Conservation (phyloP, 2,113 vertebrate genomes). For the Sinocyclocheilus rhinocerous region DNA sequence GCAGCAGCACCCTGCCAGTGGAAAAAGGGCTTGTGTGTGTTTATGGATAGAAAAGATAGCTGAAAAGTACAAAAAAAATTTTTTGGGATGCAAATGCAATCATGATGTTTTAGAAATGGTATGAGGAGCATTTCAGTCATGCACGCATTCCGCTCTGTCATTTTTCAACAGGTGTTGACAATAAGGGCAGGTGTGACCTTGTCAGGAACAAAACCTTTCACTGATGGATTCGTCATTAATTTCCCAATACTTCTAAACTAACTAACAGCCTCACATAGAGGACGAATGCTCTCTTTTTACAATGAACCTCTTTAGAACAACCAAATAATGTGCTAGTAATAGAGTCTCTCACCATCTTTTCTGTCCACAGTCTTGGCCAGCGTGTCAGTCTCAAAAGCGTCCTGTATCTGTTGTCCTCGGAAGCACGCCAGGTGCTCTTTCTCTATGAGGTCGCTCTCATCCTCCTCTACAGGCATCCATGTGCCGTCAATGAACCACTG, state of each 20-base stretch:
- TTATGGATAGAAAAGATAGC: background rate
- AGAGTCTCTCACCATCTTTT: conserved; percentile 89
- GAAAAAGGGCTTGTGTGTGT: background rate
- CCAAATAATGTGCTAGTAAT: conserved; percentile 14
- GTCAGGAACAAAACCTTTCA: background rate
- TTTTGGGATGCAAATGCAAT: background rate
- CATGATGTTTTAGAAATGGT: background rate
- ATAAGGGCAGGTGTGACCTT: conserved; percentile 18
- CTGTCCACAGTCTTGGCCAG: conserved; percentile 87
- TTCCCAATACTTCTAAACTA: background rate
- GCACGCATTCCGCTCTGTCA: background rate
- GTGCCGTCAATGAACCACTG: conserved; percentile 98
- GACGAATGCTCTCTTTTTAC: conserved; percentile 37
- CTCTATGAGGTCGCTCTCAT: conserved; percentile 95
- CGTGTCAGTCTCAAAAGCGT: conserved; percentile 88
- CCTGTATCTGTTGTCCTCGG: conserved; percentile 88
- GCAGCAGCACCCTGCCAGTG: background rate
- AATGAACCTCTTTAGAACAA: background rate
- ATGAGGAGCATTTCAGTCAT: background rate
- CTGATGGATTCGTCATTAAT: background rate
- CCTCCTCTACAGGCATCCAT: conserved; percentile 94
- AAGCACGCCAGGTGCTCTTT: conserved; percentile 90
- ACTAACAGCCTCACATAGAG: conserved; percentile 6
- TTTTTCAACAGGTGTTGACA: background rate
- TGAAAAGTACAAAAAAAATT: background rate